A percentile compares a stretch with the other conserved stretches of the same genome.
Conservation (phyloP, 2,888 invertebrate species). For the Cyrtodaria siliqua region DNA sequence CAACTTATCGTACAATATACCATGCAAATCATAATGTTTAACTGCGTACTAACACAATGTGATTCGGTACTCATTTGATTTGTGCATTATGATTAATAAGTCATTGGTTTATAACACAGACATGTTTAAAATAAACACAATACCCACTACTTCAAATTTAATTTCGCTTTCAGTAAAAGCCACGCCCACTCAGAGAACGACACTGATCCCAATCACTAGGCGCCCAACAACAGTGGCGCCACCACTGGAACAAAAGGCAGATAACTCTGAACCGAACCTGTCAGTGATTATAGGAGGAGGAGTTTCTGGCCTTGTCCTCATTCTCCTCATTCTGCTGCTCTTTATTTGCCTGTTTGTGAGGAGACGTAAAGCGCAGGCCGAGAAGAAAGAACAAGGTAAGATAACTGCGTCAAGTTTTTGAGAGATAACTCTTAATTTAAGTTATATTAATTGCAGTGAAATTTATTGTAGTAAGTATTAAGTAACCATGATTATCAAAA, state of each 20-base stretch:
- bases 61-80: too few species aligned
- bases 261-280: constrained; percentile 39
- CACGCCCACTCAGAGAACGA: constrained; percentile 34
- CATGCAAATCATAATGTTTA: too few species aligned
- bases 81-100: background rate
- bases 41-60: too few species aligned
- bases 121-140: too few species aligned
- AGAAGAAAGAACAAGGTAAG: constrained; percentile 58
- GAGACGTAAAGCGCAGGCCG: constrained; percentile 23
- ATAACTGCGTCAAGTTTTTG: too few species aligned
- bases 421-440: too few species aligned
- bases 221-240: constrained; percentile 19
- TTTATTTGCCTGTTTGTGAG: constrained; percentile 53
- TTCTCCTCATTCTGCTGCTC: constrained; percentile 63
- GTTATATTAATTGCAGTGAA: too few species aligned
- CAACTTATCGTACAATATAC: too few species aligned
- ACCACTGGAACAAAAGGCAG: constrained; percentile 26
- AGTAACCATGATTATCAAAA: too few species aligned
- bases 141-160: too few species aligned
- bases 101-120: background rate
- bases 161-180: constrained; percentile 41
- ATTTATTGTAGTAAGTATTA: too few species aligned
- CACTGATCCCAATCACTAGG: constrained; percentile 24
- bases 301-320: constrained; percentile 64
- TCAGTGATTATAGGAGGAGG: constrained; percentile 65